Percentiles rank a stretch among this genome's conserved stretches.
These are phyloP conservation scores for Gortyna flavago DNA, from an alignment of 2,888 invertebrate genomes.

Conservation along the genomic window DNA sequence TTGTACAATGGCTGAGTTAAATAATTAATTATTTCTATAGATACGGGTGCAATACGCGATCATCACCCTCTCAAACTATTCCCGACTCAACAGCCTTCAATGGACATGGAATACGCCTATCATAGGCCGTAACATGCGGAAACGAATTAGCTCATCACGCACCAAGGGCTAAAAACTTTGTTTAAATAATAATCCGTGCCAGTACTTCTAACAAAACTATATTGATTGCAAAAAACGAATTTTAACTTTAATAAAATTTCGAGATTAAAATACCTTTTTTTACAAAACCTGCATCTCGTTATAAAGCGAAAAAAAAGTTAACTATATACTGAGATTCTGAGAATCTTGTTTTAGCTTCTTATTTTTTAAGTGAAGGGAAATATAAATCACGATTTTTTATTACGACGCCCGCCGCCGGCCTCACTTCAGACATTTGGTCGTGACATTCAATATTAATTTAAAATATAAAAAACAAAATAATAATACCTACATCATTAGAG, in stretches of 20 bases:
- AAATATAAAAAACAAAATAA: slow-evolving; percentile 46
- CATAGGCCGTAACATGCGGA: background rate
- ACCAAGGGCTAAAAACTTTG: slow-evolving; percentile 7
- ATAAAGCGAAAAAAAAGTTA: slow-evolving; percentile 46
- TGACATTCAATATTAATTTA: slow-evolving; percentile 67
- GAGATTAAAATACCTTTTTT: slow-evolving; percentile 21
- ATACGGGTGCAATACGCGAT: background rate
- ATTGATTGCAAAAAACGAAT: slow-evolving; percentile 17
- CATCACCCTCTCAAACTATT: background rate
- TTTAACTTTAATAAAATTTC: slow-evolving; percentile 32
- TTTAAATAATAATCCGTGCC: slow-evolving; percentile 5
- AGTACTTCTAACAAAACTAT: slow-evolving; percentile 8
- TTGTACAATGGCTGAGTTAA: background rate
- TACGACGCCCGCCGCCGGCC: slow-evolving; percentile 46
- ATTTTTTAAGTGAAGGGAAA: slow-evolving; percentile 67
- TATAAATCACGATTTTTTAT: slow-evolving; percentile 70
- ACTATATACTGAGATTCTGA: slow-evolving; percentile 63
- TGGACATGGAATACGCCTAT: background rate
- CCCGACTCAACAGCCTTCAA: background rate
- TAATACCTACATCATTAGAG: slow-evolving; percentile 30
- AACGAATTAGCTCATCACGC: slow-evolving; percentile 15
- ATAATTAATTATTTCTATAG: background rate
- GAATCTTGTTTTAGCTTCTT: slow-evolving; percentile 59
- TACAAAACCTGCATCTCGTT: slow-evolving; percentile 32
- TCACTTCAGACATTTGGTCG: slow-evolving; percentile 57